A percentile compares a stretch with the other conserved stretches of the same genome.
These are phyloP conservation scores for Ascidia mentula DNA, from an alignment of 23 tunicate species.

Conservation along the genomic window DNA sequence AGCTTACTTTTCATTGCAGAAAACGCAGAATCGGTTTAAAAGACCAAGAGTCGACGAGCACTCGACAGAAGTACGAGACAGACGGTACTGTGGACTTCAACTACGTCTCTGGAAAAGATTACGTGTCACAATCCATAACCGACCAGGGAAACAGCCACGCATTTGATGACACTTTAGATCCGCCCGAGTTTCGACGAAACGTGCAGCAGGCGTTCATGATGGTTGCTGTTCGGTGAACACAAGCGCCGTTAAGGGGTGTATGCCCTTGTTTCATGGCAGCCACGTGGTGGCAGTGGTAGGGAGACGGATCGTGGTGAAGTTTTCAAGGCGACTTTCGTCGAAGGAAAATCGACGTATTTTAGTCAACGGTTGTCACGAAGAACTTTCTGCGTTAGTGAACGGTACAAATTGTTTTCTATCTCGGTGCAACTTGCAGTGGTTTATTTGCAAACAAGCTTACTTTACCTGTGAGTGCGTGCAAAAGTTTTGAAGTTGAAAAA, in stretches of 20 bases:
- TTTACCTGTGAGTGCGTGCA: too few species aligned
- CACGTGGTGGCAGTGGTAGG: background rate
- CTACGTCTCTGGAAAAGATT: background rate
- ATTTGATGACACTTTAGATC: background rate
- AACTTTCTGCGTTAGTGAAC: too few species aligned
- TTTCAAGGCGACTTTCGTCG: too few species aligned
- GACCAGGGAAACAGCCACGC: constrained; percentile 1
- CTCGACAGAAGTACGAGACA: background rate
- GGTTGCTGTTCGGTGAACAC: background rate
- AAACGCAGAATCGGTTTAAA: background rate
- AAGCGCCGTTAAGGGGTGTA: background rate
- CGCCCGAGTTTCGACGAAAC: background rate
- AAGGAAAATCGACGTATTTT: too few species aligned
- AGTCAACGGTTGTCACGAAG: too few species aligned
- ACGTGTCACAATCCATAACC: background rate
- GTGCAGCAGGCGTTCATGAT: background rate
- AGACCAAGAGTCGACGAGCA: background rate
- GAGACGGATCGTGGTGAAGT: background rate
- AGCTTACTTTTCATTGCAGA: background rate
- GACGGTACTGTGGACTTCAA: constrained; percentile 5
- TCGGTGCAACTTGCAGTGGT: too few species aligned
- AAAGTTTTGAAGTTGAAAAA: too few species aligned
- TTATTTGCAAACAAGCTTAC: too few species aligned
- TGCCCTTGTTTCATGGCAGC: background rate
- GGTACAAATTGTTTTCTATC: too few species aligned